phyloP scores from a whole-genome alignment of 2,797 vertebrate species.

The Melanotaenia trifasciata region DNA sequence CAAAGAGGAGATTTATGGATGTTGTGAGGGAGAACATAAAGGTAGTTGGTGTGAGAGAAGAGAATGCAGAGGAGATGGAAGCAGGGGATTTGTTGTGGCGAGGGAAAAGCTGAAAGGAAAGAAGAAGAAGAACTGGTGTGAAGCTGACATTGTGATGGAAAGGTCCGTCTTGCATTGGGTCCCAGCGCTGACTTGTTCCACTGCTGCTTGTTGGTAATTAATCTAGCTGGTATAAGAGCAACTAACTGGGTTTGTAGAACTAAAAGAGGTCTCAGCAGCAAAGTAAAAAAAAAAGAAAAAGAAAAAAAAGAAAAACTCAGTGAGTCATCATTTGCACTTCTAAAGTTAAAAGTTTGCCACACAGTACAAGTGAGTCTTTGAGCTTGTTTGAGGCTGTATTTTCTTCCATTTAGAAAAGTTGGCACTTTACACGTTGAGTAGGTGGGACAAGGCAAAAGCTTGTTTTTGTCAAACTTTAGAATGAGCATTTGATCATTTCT shows the following conservation, averaged over 20 bases:
- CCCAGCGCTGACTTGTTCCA: too few species aligned
- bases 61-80: too few species aligned
- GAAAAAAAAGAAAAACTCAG: neutral
- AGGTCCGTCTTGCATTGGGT: too few species aligned
- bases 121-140: too few species aligned
- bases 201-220: too few species aligned
- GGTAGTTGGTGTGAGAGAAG: too few species aligned
- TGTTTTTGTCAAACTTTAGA: neutral
- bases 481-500: neutral
- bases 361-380: neutral
- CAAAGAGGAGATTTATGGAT: too few species aligned
- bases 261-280: neutral
- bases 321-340: slow-evolving; percentile 14
- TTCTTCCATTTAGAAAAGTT: slow-evolving; percentile 1
- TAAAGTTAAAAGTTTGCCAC: neutral
- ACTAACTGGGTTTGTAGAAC: neutral
- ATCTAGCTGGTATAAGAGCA: too few species aligned
- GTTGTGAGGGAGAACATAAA: too few species aligned
- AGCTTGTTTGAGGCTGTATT: neutral
- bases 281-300: neutral
- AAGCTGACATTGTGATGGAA: too few species aligned
- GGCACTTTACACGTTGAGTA: neutral
- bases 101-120: too few species aligned
- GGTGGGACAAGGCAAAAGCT: neutral
- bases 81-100: too few species aligned